Evolutionary conservation across 2,797 vertebrate species (phyloP).

Genomic region (Clarias pachynema): DNA sequence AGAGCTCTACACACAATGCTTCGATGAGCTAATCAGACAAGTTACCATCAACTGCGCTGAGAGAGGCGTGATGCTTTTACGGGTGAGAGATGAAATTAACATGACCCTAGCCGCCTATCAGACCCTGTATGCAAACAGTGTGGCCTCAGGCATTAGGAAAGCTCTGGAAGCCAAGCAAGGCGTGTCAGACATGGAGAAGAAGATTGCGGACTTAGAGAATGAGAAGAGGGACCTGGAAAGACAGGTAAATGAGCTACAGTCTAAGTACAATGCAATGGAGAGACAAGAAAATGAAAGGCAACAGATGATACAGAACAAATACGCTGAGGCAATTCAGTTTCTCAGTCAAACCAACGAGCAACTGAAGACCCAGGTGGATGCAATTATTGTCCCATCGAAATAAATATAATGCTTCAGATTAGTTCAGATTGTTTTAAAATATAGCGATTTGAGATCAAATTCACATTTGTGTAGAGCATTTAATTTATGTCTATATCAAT

Average conservation of each 20-base stretch:
- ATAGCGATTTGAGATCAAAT: too few relatives aligned
- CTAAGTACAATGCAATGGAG: constrained; percentile 79
- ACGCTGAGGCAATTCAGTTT: constrained; percentile 82
- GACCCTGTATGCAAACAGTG: constrained; percentile 85
- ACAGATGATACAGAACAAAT: constrained; percentile 85
- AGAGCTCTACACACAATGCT: constrained; percentile 60
- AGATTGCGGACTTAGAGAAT: constrained; percentile 81
- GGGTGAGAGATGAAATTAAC: constrained; percentile 87
- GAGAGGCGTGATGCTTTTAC: constrained; percentile 86
- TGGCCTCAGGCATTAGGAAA: constrained; percentile 90
- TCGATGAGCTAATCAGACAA: constrained; percentile 94
- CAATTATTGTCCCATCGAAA: too few relatives aligned
- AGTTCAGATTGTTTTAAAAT: too few relatives aligned
- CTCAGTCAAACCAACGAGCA: constrained; percentile 86
- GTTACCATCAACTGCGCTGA: constrained; percentile 89
- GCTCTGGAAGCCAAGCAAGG: constrained; percentile 83
- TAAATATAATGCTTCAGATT: too few relatives aligned
- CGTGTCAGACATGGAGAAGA: constrained; percentile 78
- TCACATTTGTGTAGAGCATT: too few relatives aligned
- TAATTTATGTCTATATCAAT: too few relatives aligned
- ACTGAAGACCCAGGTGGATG: constrained; percentile 79
- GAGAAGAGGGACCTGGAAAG: constrained; percentile 81
- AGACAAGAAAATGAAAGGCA: constrained; percentile 80
- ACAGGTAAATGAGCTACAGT: constrained; percentile 83
- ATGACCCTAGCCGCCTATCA: constrained; percentile 88